A percentile compares a stretch with the other conserved stretches of the same genome.
phyloP scores from a whole-genome alignment of 1,140 invertebrate genomes.

The Drosophila lacteicornis region DNA sequence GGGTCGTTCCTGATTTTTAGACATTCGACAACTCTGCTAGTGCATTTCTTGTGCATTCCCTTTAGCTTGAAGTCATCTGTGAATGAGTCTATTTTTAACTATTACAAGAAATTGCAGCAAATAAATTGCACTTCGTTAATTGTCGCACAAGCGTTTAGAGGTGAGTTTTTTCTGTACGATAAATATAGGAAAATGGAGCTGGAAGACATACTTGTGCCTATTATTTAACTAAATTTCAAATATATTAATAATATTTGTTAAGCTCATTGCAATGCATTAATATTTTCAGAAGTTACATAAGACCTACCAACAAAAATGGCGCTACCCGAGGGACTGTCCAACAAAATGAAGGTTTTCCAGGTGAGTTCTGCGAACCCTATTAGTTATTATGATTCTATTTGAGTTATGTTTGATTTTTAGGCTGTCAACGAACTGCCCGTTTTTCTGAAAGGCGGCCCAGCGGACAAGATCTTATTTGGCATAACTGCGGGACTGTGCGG shows the following conservation, averaged over 20 bases:
- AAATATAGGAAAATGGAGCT: background rate
- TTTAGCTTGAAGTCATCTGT: conserved; percentile 40
- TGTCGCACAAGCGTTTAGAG: conserved; percentile 16
- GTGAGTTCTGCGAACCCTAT: conserved; percentile 12
- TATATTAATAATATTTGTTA: too few species aligned
- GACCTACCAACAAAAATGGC: conserved; percentile 62
- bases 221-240: background rate
- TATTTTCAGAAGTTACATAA: conserved; percentile 76
- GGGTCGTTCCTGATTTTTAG: background rate
- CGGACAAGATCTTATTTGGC: conserved; percentile 77
- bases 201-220: rapidly evolving
- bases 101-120: conserved; percentile 47
- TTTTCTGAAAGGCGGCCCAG: conserved; percentile 80
- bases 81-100: conserved; percentile 63
- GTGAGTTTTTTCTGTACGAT: conserved; percentile 11
- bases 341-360: conserved; percentile 83
- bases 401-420: conserved; percentile 20
- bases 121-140: conserved; percentile 40
- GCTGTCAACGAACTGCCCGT: conserved; percentile 78
- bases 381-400: background rate
- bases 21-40: conserved; percentile 24
- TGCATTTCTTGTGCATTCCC: conserved; percentile 24
- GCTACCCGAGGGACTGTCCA: conserved; percentile 73
- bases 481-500: conserved; percentile 76
- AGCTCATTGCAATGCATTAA: background rate